phyloP scores from a whole-genome alignment of 2,797 vertebrate genomes.

The Psittacula echo region DNA sequence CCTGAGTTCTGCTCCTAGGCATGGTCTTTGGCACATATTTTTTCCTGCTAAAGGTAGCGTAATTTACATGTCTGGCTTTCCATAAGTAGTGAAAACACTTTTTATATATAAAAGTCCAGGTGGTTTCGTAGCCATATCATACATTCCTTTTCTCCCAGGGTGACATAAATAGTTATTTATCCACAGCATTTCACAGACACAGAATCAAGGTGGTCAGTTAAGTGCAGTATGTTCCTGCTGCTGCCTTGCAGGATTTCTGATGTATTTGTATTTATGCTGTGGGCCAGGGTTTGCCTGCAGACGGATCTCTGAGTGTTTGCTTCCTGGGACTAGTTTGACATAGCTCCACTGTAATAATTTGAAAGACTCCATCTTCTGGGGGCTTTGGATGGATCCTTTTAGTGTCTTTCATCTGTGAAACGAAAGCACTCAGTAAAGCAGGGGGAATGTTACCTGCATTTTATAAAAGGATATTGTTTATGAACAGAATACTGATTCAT shows the following conservation, averaged over 20 bases:
- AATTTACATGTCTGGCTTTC: constrained; percentile 70
- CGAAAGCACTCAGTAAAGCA: not conserved
- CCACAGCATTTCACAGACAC: constrained; percentile 34
- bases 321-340: not conserved
- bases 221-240: constrained; percentile 22
- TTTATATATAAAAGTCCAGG: constrained; percentile 63
- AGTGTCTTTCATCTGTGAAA: not conserved
- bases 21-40: constrained; percentile 54
- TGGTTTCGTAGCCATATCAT: constrained; percentile 62
- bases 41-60: constrained; percentile 38
- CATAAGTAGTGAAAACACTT: constrained; percentile 64
- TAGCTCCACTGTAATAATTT: not conserved
- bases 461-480: not conserved
- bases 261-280: not conserved
- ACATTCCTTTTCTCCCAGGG: constrained; percentile 64
- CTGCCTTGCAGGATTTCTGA: not conserved
- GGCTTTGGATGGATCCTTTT: not conserved
- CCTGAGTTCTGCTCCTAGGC: constrained; percentile 49
- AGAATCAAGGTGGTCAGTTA: constrained; percentile 36
- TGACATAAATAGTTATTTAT: constrained; percentile 66
- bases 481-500: not conserved
- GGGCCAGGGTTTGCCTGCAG: not conserved
- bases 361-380: not conserved
- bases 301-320: not conserved
- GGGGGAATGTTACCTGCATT: not conserved